phyloP scores from a whole-genome alignment of 2,797 vertebrate species.

The Bufotes viridis region DNA sequence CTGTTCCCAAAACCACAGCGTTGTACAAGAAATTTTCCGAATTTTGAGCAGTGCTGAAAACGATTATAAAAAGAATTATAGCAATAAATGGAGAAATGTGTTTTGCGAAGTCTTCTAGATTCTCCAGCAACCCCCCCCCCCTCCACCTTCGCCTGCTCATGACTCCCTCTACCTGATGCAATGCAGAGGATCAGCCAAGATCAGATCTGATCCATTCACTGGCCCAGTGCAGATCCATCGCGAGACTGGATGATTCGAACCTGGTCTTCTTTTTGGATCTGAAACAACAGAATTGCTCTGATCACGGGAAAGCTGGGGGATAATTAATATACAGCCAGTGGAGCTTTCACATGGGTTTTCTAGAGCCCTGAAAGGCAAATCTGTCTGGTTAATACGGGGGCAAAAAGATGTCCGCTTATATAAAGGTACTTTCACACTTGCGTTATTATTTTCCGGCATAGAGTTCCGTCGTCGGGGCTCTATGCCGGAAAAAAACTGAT shows the following conservation, averaged over 20 bases:
- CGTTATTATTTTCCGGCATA: too few species aligned
- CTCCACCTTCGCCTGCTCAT: too few species aligned
- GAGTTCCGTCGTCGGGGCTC: too few species aligned
- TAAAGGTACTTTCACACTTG: too few species aligned
- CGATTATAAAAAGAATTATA: not conserved
- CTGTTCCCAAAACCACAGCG: slow-evolving; percentile 10
- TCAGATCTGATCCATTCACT: not conserved
- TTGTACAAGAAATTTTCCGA: slow-evolving; percentile 1
- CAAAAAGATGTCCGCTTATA: too few species aligned
- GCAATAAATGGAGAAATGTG: not conserved
- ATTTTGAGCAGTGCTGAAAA: not conserved
- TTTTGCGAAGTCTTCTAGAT: not conserved
- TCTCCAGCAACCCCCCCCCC: not conserved
- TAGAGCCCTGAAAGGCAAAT: too few species aligned
- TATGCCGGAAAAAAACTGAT: too few species aligned
- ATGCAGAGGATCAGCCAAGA: not conserved
- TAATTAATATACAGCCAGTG: too few species aligned
- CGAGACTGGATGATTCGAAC: not conserved
- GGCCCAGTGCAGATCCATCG: not conserved
- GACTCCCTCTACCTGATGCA: not conserved
- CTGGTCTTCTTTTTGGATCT: not conserved
- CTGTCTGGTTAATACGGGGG: too few species aligned
- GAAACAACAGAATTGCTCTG: too few species aligned
- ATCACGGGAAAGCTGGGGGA: too few species aligned
- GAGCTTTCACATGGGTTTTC: too few species aligned